Evolutionary conservation across 1,140 invertebrate species (phyloP).

Genomic region (Telenomus remus): DNA sequence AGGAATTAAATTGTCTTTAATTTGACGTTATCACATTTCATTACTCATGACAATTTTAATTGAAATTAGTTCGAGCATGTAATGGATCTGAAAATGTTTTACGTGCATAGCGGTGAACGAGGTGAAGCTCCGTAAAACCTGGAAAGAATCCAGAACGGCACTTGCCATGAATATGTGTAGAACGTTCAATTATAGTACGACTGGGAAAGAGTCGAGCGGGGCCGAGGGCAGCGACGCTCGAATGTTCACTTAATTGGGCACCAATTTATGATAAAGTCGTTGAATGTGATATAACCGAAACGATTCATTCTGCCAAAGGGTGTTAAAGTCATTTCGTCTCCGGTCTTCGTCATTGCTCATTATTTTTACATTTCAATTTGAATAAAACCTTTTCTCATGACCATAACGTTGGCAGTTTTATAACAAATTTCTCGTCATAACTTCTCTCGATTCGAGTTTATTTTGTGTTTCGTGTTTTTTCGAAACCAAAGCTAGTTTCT

Average conservation of each 20-base stretch:
- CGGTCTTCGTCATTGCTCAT: not conserved
- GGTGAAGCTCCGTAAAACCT: slow-evolving; percentile 52
- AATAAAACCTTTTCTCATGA: too few species aligned
- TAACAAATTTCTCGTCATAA: too few species aligned
- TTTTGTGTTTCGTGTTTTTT: too few species aligned
- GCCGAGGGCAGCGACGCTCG: slow-evolving; percentile 10
- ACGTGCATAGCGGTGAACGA: slow-evolving; percentile 31
- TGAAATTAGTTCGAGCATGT: slow-evolving; percentile 43
- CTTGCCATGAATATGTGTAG: slow-evolving; percentile 49
- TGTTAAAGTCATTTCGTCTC: slow-evolving; percentile 17
- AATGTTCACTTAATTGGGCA: slow-evolving; percentile 54
- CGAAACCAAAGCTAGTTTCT: too few species aligned
- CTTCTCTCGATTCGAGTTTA: too few species aligned
- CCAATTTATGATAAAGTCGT: slow-evolving; percentile 52
- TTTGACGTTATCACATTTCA: slow-evolving; percentile 22
- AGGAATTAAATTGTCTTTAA: not conserved
- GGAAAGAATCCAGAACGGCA: slow-evolving; percentile 55
- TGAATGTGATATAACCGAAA: slow-evolving; percentile 41
- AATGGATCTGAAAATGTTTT: slow-evolving; percentile 46
- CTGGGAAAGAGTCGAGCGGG: slow-evolving; percentile 30
- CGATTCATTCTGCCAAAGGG: slow-evolving; percentile 13
- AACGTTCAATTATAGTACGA: slow-evolving; percentile 54
- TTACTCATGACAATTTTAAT: slow-evolving; percentile 42
- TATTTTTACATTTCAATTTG: not conserved
- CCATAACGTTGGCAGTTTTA: too few species aligned